Percentiles rank a stretch among this genome's conserved stretches.
These are phyloP conservation scores for Notamacropus eugenii DNA, from an alignment of 2,797 vertebrate genomes.

Conservation along the genomic window DNA sequence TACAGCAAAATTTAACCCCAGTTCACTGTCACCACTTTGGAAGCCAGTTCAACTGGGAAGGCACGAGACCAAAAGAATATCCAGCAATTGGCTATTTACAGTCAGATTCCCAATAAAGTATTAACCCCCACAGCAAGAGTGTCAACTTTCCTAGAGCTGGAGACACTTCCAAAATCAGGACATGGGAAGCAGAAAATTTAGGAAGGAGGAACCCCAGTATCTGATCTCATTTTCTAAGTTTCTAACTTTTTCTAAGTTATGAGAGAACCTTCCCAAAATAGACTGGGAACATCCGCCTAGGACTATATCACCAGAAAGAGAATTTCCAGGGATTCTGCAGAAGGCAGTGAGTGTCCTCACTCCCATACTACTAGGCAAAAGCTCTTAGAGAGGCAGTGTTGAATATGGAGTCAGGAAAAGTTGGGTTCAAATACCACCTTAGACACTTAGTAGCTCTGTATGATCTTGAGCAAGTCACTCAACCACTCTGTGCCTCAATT, in stretches of 20 bases:
- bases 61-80: slow-evolving; percentile 22
- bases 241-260: no score
- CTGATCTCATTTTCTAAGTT: not conserved
- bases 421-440: not conserved
- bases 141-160: not conserved
- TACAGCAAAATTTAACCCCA: slow-evolving; percentile 2
- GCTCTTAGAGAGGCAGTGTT: not conserved
- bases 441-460: not conserved
- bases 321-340: not conserved
- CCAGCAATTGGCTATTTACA: not conserved
- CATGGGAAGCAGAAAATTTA: not conserved
- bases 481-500: not conserved
- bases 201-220: not conserved
- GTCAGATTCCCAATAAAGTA: slow-evolving; percentile 52
- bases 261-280: not conserved
- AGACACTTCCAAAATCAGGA: not conserved
- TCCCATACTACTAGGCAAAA: not conserved
- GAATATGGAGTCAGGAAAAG: not conserved
- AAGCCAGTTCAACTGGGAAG: slow-evolving; percentile 1
- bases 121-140: not conserved
- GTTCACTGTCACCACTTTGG: not conserved
- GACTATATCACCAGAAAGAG: not conserved
- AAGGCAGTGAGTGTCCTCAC: not conserved
- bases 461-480: not conserved
- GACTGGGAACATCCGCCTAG: not conserved